These are phyloP conservation scores for Beroe forskalii DNA, from an alignment of 37 sponge, comb jelly and placozoan genomes.

Conservation along the genomic window DNA sequence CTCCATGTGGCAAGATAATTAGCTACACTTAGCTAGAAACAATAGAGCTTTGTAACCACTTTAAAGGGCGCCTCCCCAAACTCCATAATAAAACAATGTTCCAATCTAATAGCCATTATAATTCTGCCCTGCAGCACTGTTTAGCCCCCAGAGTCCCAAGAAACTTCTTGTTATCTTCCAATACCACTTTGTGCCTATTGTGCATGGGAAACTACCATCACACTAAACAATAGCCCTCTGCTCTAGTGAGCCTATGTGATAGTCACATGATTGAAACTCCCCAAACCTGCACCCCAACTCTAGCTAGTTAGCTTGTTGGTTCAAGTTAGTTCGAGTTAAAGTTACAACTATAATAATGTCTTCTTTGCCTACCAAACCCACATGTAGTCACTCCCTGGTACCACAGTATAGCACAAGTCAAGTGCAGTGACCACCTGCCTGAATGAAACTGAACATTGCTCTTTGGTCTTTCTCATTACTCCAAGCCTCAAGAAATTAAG, in stretches of 20 bases:
- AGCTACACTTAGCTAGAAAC: background rate
- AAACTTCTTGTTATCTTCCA: background rate
- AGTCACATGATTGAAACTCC: background rate
- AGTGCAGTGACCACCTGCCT: too few species aligned
- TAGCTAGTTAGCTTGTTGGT: background rate
- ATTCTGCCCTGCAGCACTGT: background rate
- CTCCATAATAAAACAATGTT: too few species aligned
- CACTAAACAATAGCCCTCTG: background rate
- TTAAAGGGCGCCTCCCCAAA: too few species aligned
- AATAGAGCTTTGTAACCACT: too few species aligned
- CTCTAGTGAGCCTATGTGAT: background rate
- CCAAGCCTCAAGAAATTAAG: too few species aligned
- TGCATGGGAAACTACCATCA: background rate
- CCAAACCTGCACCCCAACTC: background rate
- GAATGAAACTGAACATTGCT: too few species aligned
- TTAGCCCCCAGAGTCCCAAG: background rate
- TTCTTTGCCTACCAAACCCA: too few species aligned
- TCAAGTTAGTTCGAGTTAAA: background rate
- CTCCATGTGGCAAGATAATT: background rate
- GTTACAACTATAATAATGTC: too few species aligned
- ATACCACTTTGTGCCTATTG: background rate
- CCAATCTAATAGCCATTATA: too few species aligned
- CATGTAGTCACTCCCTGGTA: too few species aligned
- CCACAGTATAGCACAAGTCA: too few species aligned
- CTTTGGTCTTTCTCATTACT: too few species aligned